These are phyloP conservation scores for Drosophila tanythrix DNA, from an alignment of 2,888 invertebrate species.

Conservation along the genomic window DNA sequence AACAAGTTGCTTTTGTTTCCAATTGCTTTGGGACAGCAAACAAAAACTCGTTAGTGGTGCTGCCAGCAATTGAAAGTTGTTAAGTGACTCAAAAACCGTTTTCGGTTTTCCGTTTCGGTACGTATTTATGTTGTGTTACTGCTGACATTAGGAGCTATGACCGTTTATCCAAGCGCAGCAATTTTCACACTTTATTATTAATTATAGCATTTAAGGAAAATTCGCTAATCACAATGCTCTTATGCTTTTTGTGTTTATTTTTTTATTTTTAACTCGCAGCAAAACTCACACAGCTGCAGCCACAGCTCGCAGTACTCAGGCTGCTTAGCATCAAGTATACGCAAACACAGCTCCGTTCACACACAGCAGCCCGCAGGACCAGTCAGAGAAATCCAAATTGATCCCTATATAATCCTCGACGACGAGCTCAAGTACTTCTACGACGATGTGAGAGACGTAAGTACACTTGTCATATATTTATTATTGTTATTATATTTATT, in stretches of 20 bases:
- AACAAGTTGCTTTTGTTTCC: slow-evolving; percentile 17
- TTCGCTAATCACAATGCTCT: slow-evolving; percentile 32
- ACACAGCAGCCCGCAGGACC: slow-evolving; percentile 91
- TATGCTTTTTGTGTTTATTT: background rate
- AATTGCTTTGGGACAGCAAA: slow-evolving; percentile 25
- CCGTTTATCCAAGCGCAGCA: slow-evolving; percentile 37
- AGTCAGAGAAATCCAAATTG: slow-evolving; percentile 91
- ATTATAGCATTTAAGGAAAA: slow-evolving; percentile 49
- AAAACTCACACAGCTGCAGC: slow-evolving; percentile 66
- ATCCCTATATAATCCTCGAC: slow-evolving; percentile 94
- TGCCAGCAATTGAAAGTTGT: slow-evolving; percentile 74
- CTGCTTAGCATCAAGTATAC: slow-evolving; percentile 65
- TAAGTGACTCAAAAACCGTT: slow-evolving; percentile 65
- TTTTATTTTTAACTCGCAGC: slow-evolving; percentile 26
- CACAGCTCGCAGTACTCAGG: slow-evolving; percentile 50
- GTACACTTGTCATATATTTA: slow-evolving; percentile 56
- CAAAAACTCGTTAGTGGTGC: slow-evolving; percentile 56
- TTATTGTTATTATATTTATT: background rate
- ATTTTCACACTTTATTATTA: slow-evolving; percentile 65
- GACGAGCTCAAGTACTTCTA: slow-evolving; percentile 95
- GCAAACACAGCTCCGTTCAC: slow-evolving; percentile 90
- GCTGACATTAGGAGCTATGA: slow-evolving; percentile 21
- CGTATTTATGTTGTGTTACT: background rate
- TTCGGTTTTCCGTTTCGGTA: slow-evolving; percentile 1
- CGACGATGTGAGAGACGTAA: slow-evolving; percentile 93